These are phyloP conservation scores for Scaptomyza caliginosa DNA, from an alignment of 2,888 invertebrate species.

Conservation along the genomic window DNA sequence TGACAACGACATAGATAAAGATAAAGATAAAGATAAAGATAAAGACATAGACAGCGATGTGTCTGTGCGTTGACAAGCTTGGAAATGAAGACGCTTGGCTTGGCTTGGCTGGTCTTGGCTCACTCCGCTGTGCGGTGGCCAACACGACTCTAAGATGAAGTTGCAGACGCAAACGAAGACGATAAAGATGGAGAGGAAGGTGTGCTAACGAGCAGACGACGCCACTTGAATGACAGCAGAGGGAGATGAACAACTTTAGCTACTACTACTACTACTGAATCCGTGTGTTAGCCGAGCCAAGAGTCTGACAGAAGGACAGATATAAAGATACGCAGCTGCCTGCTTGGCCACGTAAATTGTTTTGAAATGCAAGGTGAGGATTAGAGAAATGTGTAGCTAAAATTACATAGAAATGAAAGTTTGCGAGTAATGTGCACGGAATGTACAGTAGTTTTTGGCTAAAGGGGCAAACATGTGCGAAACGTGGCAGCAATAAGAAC, in stretches of 20 bases:
- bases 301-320: conserved; percentile 13
- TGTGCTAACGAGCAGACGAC: conserved; percentile 18
- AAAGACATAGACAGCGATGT: conserved; percentile 45
- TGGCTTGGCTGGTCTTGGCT: conserved; percentile 35
- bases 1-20: conserved; percentile 5
- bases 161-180: conserved; percentile 5
- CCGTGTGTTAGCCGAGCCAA: not conserved
- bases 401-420: conserved; percentile 67
- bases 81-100: conserved; percentile 54
- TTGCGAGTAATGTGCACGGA: conserved; percentile 55
- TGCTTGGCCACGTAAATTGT: conserved; percentile 68
- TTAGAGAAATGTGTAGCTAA: conserved; percentile 64
- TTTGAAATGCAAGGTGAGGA: conserved; percentile 73
- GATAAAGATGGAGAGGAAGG: not conserved
- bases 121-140: conserved; percentile 25
- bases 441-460: conserved; percentile 6
- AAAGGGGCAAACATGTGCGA: not conserved
- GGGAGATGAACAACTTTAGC: not conserved
- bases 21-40: conserved; percentile 38
- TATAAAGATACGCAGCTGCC: conserved; percentile 39
- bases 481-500: not conserved
- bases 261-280: not conserved
- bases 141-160: conserved; percentile 9
- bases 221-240: conserved; percentile 72
- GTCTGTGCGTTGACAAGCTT: conserved; percentile 54